Conservation (phyloP, 1,140 invertebrate genomes). For the Psix sp. region DNA sequence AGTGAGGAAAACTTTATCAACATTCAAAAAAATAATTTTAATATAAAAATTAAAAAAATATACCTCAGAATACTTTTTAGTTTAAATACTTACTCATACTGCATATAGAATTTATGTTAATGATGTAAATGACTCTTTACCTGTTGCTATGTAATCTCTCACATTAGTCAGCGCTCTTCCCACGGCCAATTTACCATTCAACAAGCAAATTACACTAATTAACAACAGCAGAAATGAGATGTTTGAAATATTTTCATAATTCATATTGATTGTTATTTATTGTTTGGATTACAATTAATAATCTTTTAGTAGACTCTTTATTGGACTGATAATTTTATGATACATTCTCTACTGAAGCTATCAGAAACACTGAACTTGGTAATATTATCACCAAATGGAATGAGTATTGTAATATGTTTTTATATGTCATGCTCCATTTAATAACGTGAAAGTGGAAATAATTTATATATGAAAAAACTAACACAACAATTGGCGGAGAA, state of each 20-base stretch:
- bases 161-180: constrained; percentile 12
- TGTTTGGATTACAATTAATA: background rate
- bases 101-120: too few species aligned
- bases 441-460: background rate
- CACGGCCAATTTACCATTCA: constrained; percentile 3
- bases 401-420: background rate
- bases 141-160: constrained; percentile 43
- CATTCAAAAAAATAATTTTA: too few species aligned
- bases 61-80: background rate
- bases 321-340: background rate
- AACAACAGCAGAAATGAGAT: background rate
- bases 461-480: background rate
- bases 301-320: background rate
- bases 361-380: background rate
- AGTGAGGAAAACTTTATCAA: too few species aligned
- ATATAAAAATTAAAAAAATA: too few species aligned
- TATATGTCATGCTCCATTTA: background rate
- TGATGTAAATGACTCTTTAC: constrained; percentile 7
- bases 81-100: too few species aligned
- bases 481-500: too few species aligned
- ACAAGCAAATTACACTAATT: constrained; percentile 4
- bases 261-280: background rate
- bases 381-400: background rate
- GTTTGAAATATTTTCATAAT: background rate
- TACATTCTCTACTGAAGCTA: background rate